Evolutionary conservation across 2,797 vertebrate species (phyloP), one percentile per base, ranked within the genome.

Genomic region (Characodon lateralis): DNA sequence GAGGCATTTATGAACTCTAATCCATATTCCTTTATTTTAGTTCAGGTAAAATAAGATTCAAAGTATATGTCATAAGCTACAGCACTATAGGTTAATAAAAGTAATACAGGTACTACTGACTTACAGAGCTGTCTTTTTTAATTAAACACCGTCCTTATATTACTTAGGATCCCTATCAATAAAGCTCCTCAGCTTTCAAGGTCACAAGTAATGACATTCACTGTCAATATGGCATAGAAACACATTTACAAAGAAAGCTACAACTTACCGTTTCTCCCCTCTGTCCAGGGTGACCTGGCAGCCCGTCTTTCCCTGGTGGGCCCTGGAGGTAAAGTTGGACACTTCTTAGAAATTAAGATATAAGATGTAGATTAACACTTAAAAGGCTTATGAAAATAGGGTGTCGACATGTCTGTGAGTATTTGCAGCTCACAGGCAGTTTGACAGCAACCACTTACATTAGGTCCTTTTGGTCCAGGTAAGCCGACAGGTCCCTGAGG

Each of bases 201-300:
- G 35, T 24, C 12, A 9, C n/a, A 59, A 71, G 69, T 61, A 55
- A 24, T 31, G 41, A 69, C 75, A 50, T 55, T 72, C 69, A 68
- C 59, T 51, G 77, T 82, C 71, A 81, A 46, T 55, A 82, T 61
- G 65, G 51, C 77, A 73, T 1, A 20, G 51, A 13, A n/a, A 35
- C 1, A 56, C 39, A 68, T 72, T 75, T 63, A 50, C 50, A 58
- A 73, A 41, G 2, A 16, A 80, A 80, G 61, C 16, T 4, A 35
- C 39, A 77, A 96, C 98, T 97, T 93, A 99, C 98, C 35, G 98
- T 99, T 87, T 99, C 98, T 78, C 98, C 98, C 73, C 98, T 94
- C 91, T 99, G 98, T 85, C 98, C 98, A 7, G 98, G 98, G 78
- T 99, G 98, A 71, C 98, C 98, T 0, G 98, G 98, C 87, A 99